Evolutionary conservation across 2,113 vertebrate genomes (phyloP), one percentile per base, ranked within the genome.

Genomic region (Nerophis ophidion): DNA sequence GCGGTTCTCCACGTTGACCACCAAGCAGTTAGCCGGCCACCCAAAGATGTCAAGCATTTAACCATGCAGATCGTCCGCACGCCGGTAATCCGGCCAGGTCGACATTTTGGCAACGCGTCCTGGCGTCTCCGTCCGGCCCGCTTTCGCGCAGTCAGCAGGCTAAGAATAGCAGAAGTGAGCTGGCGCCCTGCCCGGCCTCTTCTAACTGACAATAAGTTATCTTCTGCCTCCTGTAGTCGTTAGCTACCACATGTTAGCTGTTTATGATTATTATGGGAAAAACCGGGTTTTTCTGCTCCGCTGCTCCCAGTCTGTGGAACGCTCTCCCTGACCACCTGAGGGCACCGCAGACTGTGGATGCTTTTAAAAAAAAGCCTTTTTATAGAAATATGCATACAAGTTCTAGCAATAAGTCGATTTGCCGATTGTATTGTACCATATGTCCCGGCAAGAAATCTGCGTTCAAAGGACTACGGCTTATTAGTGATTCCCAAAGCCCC

Each of bases 91-190:
- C 38, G 0, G 40, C 33, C 69, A 64, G 68, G 74, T 81, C 84
- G 55, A 79, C 66, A 84, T 83, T 86, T 81, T 87, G 87, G 82
- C 81, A 75, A 46, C 60, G 76, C 71, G 75, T 84, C 76, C 78
- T 72, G 57, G 73, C 72, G 84, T 85, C 68, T 80, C 76, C 57
- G 69, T 85, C 81, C 76, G 72, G 73, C 48, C 60, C 69, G 79
- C 84, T 89, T 87, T 88, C 81, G 86, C 87, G 87, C 82, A 89
- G 83, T 87, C 88, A 82, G 81, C 72, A 61, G 65, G 73, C 83
- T 89, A 89, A 85, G 89, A 88, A 90, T 90, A 90, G 82, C 72
- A 70, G 67, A 82, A 84, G 79, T 86, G 72, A 81, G 80, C 80
- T 83, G 85, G 87, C 80, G 66, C 48, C 63, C 66, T 77, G 81